Conservation (phyloP, 2,113 vertebrate genomes). For the Neofelis nebulosa region DNA sequence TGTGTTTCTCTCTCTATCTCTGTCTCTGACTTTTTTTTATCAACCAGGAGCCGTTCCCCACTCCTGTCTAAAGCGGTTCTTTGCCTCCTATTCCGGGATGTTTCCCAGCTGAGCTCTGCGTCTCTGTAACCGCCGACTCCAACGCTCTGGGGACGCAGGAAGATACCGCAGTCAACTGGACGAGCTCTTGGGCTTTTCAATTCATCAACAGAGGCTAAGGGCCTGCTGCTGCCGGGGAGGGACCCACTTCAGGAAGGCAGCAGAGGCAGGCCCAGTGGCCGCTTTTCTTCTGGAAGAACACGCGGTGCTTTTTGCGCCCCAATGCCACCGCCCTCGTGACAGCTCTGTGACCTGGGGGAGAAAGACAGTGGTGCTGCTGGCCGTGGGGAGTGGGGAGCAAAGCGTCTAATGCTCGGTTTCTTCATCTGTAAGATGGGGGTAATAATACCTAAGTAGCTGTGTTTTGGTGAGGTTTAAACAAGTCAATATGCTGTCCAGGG, state of each 20-base stretch:
- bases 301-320: neutral
- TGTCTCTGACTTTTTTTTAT: neutral
- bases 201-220: neutral
- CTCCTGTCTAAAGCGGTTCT: neutral
- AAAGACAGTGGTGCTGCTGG: neutral
- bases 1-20: neutral
- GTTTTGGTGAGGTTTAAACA: neutral
- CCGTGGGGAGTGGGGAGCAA: neutral
- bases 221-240: neutral
- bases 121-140: neutral
- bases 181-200: neutral
- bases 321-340: neutral
- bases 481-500: neutral
- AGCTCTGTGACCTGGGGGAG: neutral
- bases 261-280: neutral
- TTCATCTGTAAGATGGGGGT: neutral
- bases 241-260: neutral
- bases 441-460: too few species aligned
- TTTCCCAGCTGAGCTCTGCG: neutral
- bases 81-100: accelerated
- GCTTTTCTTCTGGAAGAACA: neutral
- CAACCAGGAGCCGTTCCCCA: neutral
- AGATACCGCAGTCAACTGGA: neutral
- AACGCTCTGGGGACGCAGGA: neutral
- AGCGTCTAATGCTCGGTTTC: neutral